Base-by-base conservation (phyloP, 2,113 vertebrate species). In the Toxotes jaculatrix region DNA sequence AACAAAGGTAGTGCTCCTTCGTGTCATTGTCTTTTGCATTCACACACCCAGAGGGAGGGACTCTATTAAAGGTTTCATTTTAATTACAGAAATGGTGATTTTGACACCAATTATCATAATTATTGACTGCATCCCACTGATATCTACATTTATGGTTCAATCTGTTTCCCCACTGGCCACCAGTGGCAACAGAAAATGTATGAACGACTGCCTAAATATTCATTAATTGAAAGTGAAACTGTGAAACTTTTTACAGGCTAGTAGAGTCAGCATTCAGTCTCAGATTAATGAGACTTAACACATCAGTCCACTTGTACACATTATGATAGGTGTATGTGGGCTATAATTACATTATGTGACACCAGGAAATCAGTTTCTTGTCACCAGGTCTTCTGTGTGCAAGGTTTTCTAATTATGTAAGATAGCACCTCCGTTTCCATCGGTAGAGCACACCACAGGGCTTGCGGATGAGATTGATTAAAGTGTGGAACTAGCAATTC, bases 301-400 rank as follows among this genome's bases (percentile, higher is more conserved):
- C 66, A 62, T 88, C 74, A 66, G 68, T 79, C 75, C 78, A 66
- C 65, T 83, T 2, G 14, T 68, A 59, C 65, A 79, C 74, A 77
- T 79, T 67, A 79, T 83, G 72, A 84, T 71, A 32, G 55, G 76
- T 86, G 64, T 84, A 67, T 73, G 77, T 51, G 68, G 64, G 68
- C 74, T 80, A 78, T 88, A 88, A 91, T 91, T 88, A 86, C 55
- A 84, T 88, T 80, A 86, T 77, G 60, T 73, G 84, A 84, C 87
- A 86, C 64, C 74, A 85, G 69, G 80, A 92, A 92, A 89, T 91
- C 83, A 83, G 72, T 87, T 87, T 88, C 74, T 86, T 91, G 84
- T 90, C 62, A 27, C 61, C 74, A 71, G 87, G 81, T 86, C 83
- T 89, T 89, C 79, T 49, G 74, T 82, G 69, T 84, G 85, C 27